phyloP scores from a whole-genome alignment of 2,113 vertebrate species.

The Patagioenas fasciata region DNA sequence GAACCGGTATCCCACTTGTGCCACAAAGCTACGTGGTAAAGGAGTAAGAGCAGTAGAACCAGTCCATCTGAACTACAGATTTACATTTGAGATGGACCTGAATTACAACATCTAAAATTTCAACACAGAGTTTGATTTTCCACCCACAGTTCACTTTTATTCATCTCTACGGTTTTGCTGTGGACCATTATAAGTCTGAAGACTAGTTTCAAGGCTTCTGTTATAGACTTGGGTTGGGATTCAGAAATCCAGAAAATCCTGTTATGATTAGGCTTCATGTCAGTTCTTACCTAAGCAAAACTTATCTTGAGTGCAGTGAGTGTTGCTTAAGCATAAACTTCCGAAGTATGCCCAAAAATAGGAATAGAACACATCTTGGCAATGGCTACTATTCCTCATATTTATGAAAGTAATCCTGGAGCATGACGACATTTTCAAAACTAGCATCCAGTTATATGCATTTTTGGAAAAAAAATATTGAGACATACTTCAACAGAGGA shows the following conservation, averaged over 20 bases:
- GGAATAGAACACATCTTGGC: conserved; percentile 32
- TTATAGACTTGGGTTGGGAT: neutral
- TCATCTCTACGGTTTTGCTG: conserved; percentile 1
- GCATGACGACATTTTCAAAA: conserved; percentile 17
- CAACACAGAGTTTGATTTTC: conserved; percentile 2
- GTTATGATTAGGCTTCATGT: neutral
- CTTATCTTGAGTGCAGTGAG: neutral
- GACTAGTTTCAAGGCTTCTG: neutral
- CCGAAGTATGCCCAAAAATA: conserved; percentile 23
- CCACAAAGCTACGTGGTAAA: neutral
- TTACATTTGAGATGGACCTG: neutral
- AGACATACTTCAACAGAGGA: neutral
- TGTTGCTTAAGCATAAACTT: neutral
- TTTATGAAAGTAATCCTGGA: conserved; percentile 20
- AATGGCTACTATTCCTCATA: neutral
- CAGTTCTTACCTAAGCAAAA: conserved; percentile 8
- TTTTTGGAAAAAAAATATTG: neutral
- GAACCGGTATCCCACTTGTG: neutral
- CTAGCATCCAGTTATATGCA: neutral
- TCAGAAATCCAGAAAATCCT: conserved; percentile 52
- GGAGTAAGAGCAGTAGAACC: conserved; percentile 6
- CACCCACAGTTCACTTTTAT: conserved; percentile 7
- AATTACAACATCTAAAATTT: conserved; percentile 16
- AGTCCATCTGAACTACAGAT: neutral
- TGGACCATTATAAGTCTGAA: neutral